Evolutionary conservation across 2,888 invertebrate genomes (phyloP).

Genomic region (Eurytoma californica): DNA sequence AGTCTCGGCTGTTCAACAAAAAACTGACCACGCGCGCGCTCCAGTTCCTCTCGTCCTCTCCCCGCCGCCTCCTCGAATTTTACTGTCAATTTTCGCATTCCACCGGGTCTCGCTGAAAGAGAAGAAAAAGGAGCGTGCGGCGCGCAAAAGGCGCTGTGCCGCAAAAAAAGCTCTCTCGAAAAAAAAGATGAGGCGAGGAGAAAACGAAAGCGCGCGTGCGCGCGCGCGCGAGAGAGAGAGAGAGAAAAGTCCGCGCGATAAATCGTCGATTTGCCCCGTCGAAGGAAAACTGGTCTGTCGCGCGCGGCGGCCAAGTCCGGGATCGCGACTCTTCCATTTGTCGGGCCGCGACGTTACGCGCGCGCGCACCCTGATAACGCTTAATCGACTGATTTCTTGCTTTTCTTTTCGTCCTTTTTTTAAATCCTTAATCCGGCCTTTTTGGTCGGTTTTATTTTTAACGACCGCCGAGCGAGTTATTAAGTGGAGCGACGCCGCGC

Average conservation of each 20-base stretch:
- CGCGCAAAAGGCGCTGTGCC: constrained; percentile 29
- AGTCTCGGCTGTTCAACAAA: constrained; percentile 16
- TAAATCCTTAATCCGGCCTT: too few relatives aligned
- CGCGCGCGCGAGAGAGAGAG: background rate
- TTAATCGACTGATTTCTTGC: background rate
- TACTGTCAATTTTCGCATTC: constrained; percentile 56
- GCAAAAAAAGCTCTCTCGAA: constrained; percentile 16
- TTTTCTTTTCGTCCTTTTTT: too few relatives aligned
- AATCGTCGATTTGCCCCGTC: constrained; percentile 48
- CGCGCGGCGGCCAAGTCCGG: constrained; percentile 41
- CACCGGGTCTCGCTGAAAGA: constrained; percentile 11
- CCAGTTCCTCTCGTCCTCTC: constrained; percentile 35
- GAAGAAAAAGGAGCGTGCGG: constrained; percentile 30
- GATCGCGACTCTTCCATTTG: constrained; percentile 8
- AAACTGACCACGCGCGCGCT: constrained; percentile 20
- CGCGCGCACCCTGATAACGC: constrained; percentile 7
- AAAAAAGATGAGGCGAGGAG: constrained; percentile 25
- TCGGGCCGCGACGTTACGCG: too few relatives aligned
- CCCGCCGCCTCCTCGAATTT: constrained; percentile 29
- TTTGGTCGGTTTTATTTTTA: too few relatives aligned
- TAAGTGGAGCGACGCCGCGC: too few relatives aligned
- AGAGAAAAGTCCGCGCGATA: constrained; percentile 48
- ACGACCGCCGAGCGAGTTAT: too few relatives aligned
- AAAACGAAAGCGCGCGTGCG: constrained; percentile 47
- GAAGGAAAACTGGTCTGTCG: constrained; percentile 55